phyloP scores from a whole-genome alignment of 2,888 invertebrate genomes.

The Drosophila lutescens region DNA sequence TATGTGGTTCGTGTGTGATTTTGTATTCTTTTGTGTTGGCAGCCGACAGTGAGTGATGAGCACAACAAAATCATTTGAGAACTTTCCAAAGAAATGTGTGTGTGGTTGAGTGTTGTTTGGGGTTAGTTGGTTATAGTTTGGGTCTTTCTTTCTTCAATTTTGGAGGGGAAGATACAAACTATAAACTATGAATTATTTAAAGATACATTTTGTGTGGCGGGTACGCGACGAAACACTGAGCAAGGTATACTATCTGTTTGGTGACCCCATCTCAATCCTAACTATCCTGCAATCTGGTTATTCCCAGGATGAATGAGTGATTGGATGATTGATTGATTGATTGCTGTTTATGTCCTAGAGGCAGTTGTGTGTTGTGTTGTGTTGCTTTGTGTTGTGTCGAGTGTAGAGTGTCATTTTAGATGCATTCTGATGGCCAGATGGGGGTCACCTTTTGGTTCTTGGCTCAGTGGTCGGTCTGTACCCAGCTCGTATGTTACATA shows the following conservation, averaged over 20 bases:
- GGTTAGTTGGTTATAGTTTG: conserved; percentile 21
- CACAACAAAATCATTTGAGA: conserved; percentile 50
- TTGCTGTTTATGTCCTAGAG: conserved; percentile 17
- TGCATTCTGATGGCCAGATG: conserved; percentile 14
- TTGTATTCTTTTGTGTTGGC: conserved; percentile 14
- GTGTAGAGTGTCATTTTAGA: conserved; percentile 1
- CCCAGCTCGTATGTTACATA: conserved; percentile 24
- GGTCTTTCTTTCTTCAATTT: conserved; percentile 26
- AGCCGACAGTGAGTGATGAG: conserved; percentile 39
- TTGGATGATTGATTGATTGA: neutral
- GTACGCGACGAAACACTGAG: conserved; percentile 35
- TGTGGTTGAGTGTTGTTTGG: conserved; percentile 11
- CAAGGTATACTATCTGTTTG: conserved; percentile 28
- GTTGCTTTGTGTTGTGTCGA: neutral
- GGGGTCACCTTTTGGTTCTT: conserved; percentile 39
- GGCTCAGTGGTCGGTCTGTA: conserved; percentile 58
- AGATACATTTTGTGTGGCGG: conserved; percentile 29
- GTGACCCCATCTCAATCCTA: conserved; percentile 10
- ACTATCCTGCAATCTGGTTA: neutral
- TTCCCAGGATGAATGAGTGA: conserved; percentile 1
- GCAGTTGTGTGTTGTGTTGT: conserved; percentile 27
- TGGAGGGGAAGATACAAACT: conserved; percentile 33
- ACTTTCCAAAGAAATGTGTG: conserved; percentile 39
- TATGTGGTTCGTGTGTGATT: conserved; percentile 1
- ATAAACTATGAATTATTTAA: conserved; percentile 44